Conservation (phyloP, 2,113 vertebrate species). For the Tyrannus savana region DNA sequence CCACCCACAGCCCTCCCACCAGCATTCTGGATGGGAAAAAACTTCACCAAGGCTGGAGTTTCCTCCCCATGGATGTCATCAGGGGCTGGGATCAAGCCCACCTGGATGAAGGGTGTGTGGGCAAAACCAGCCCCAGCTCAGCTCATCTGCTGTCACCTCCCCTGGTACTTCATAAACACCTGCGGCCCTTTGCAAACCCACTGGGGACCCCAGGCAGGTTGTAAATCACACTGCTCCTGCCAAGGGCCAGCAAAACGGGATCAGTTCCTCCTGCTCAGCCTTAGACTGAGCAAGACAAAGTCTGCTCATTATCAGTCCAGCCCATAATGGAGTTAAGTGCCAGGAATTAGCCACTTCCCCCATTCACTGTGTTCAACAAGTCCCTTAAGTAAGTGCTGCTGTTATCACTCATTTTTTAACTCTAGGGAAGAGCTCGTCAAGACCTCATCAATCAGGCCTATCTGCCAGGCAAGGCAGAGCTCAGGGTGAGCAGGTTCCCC, state of each 20-base stretch:
- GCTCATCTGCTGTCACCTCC: not conserved
- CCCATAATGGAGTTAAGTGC: not conserved
- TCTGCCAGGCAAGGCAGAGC: not conserved
- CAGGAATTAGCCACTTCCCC: not conserved
- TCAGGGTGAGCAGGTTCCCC: not conserved
- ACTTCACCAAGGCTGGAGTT: not conserved
- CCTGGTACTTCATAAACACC: accelerated
- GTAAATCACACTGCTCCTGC: not conserved
- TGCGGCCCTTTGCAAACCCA: not conserved
- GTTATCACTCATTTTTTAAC: not conserved
- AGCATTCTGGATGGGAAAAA: accelerated
- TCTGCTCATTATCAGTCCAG: not conserved
- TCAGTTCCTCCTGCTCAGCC: not conserved
- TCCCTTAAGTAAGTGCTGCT: not conserved
- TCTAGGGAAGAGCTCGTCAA: not conserved
- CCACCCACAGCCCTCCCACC: accelerated
- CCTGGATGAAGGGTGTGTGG: accelerated
- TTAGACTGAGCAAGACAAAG: not conserved
- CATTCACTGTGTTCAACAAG: accelerated
- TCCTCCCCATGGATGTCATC: accelerated
- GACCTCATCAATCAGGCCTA: accelerated
- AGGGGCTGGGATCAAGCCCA: not conserved
- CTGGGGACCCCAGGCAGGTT: not conserved
- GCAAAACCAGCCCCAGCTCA: not conserved
- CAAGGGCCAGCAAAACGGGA: accelerated